Conservation (phyloP, 2,888 invertebrate genomes). For the Camponotus fellah region DNA sequence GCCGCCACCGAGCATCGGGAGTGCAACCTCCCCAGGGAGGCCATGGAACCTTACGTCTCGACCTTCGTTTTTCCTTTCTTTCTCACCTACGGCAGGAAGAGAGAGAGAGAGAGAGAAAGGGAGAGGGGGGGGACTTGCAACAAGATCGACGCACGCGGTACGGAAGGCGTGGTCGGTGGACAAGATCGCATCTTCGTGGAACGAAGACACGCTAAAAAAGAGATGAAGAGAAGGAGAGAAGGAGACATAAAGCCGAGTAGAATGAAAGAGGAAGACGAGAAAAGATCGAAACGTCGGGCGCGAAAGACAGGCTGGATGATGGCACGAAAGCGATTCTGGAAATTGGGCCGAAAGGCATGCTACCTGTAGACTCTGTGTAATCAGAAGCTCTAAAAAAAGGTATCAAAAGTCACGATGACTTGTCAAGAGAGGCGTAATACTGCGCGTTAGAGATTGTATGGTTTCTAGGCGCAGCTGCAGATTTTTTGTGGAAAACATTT, state of each 20-base stretch:
- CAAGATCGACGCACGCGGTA: slow-evolving; percentile 73
- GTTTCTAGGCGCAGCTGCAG: not conserved
- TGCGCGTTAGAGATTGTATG: slow-evolving; percentile 1
- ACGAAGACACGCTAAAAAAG: slow-evolving; percentile 69
- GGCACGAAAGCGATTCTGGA: slow-evolving; percentile 70
- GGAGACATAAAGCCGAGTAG: slow-evolving; percentile 33
- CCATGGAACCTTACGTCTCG: slow-evolving; percentile 39
- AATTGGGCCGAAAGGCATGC: slow-evolving; percentile 67
- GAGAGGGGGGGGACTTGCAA: slow-evolving; percentile 58
- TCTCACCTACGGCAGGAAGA: slow-evolving; percentile 49
- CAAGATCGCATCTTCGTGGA: slow-evolving; percentile 79
- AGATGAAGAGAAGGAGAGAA: slow-evolving; percentile 42
- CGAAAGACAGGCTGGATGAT: slow-evolving; percentile 33
- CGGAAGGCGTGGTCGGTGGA: slow-evolving; percentile 79
- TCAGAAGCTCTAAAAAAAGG: slow-evolving; percentile 34
- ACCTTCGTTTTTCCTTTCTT: slow-evolving; percentile 40
- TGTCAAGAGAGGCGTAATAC: slow-evolving; percentile 27
- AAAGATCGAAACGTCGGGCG: slow-evolving; percentile 52
- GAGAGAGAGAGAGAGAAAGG: slow-evolving; percentile 55
- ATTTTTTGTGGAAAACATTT: not conserved
- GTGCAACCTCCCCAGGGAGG: slow-evolving; percentile 33
- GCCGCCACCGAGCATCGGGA: slow-evolving; percentile 39
- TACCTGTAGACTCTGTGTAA: slow-evolving; percentile 33
- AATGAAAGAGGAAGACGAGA: slow-evolving; percentile 23
- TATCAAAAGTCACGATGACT: slow-evolving; percentile 54